phyloP scores from a whole-genome alignment of 2,113 vertebrate genomes.

The Heterocephalus glaber region DNA sequence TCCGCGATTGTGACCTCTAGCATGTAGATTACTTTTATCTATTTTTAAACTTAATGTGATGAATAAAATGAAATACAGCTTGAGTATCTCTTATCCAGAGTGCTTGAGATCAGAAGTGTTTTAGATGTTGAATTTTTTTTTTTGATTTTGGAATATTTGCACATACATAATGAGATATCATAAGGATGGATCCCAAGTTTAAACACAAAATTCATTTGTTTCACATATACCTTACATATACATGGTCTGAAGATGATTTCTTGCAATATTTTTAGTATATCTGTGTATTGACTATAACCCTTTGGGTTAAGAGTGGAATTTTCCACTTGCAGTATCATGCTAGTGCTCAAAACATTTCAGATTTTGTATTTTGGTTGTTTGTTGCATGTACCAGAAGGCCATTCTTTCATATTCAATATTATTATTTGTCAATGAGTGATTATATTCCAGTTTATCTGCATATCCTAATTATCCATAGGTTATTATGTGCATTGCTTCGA shows the following conservation, averaged over 20 bases:
- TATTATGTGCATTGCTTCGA: neutral
- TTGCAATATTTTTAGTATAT: neutral
- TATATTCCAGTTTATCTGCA: neutral
- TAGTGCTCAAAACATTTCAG: neutral
- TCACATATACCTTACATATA: too few relatives aligned
- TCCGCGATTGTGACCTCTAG: neutral
- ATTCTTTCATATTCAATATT: neutral
- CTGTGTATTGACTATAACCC: neutral
- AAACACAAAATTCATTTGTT: neutral
- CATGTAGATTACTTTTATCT: neutral
- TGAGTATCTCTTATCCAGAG: neutral
- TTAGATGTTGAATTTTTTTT: neutral
- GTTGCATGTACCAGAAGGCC: neutral
- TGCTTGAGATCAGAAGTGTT: neutral
- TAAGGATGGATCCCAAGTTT: neutral
- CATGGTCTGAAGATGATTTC: neutral
- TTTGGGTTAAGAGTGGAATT: neutral
- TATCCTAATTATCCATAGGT: neutral
- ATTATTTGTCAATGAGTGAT: neutral
- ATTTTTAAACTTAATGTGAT: slow-evolving; percentile 15
- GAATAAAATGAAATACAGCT: neutral
- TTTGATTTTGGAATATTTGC: neutral
- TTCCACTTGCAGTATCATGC: neutral
- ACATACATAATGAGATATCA: neutral
- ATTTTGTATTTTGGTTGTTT: neutral